Percentiles rank a stretch among this genome's conserved stretches.
Conservation (phyloP, 1,140 invertebrate genomes). For the Diachasmimorpha longicaudata region DNA sequence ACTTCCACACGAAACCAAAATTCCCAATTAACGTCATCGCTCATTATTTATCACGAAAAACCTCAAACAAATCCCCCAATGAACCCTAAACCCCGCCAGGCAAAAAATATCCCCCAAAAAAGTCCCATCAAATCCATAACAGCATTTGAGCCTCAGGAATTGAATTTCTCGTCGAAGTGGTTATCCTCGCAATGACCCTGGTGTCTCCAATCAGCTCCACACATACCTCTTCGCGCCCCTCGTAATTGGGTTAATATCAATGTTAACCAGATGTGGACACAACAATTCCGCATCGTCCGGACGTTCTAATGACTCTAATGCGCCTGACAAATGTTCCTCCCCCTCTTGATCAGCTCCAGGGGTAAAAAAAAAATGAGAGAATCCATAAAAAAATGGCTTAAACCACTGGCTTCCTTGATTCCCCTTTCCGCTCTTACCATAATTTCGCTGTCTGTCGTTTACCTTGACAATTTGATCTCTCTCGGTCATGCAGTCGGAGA, state of each 20-base stretch:
- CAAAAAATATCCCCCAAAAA: too few relatives aligned
- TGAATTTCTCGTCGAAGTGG: neutral
- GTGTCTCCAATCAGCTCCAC: neutral
- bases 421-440: neutral
- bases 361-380: neutral
- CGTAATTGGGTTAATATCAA: slow-evolving; percentile 9
- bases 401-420: neutral
- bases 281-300: neutral
- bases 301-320: neutral
- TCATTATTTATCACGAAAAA: too few relatives aligned
- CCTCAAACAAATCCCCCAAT: too few relatives aligned
- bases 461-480: slow-evolving; percentile 1
- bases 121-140: too few relatives aligned
- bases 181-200: neutral
- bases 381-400: neutral
- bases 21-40: too few relatives aligned
- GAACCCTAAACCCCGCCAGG: too few relatives aligned
- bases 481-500: neutral
- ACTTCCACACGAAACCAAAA: too few relatives aligned
- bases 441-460: neutral
- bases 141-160: too few relatives aligned
- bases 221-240: neutral
- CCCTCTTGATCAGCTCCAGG: neutral
- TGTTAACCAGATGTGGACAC: neutral
- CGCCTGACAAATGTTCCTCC: neutral